Percentiles rank a stretch among this genome's conserved stretches.
Conservation (phyloP, 2,888 invertebrate species). For the Brachycybe producta region DNA sequence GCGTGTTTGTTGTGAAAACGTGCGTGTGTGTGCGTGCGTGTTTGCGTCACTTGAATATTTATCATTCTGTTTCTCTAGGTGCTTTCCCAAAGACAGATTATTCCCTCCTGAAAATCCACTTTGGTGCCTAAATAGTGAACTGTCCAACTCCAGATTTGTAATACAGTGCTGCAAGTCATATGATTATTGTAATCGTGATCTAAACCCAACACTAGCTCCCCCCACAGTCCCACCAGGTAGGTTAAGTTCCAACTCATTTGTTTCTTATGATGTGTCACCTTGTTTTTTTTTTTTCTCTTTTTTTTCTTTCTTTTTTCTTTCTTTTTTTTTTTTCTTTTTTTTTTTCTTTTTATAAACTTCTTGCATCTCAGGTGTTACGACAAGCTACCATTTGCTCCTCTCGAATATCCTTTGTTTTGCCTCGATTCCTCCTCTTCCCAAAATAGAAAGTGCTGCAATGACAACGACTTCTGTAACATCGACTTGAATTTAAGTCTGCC, state of each 20-base stretch:
- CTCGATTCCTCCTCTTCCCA: conserved; percentile 58
- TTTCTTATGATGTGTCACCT: conserved; percentile 35
- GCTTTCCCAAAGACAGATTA: conserved; percentile 40
- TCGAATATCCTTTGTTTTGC: conserved; percentile 69
- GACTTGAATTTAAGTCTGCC: conserved; percentile 50
- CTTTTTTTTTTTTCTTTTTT: conserved; percentile 20
- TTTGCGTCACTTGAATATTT: background rate
- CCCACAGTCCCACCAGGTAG: conserved; percentile 18
- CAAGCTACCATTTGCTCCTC: conserved; percentile 56
- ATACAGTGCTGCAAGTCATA: conserved; percentile 49
- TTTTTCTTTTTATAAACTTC: conserved; percentile 41
- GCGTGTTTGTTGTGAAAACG: no score
- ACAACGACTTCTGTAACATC: conserved; percentile 59
- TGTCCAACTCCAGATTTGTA: conserved; percentile 26
- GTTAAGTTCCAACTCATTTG: conserved; percentile 30
- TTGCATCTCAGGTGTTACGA: conserved; percentile 53
- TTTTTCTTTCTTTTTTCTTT: conserved; percentile 22
- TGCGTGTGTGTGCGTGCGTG: background rate
- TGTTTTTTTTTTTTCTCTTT: conserved; percentile 33
- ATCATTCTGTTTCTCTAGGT: conserved; percentile 31
- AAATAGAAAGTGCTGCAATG: conserved; percentile 66
- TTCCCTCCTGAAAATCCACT: conserved; percentile 46
- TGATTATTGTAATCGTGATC: conserved; percentile 54
- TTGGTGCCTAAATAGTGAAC: conserved; percentile 19
- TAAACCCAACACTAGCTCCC: conserved; percentile 33